Base-by-base conservation (phyloP, 92 coral and sea anemone species). In the Zoanthus sansibaricus region DNA sequence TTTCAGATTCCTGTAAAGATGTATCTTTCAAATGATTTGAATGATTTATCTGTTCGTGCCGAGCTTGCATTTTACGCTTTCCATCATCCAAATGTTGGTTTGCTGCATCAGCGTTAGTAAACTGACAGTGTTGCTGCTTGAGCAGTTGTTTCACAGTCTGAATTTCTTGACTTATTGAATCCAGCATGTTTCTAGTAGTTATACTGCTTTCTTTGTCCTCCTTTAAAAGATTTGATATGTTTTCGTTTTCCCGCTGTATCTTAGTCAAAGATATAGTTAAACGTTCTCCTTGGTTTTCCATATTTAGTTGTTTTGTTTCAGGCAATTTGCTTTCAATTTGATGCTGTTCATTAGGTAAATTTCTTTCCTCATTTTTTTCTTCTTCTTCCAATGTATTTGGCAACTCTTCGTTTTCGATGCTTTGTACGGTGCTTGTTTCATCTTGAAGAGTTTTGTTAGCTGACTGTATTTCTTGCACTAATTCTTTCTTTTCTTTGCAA, bases 151-250 rank as follows among this genome's bases (percentile, higher is more conserved):
- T 80, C 20, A 80, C 73, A 45, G 30, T 47, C 47, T 80, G 56
- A 64, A 80, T 7, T 48, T 80, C 85, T 13, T 80, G 75, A 66
- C 47, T 37, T 30, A 80, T 62, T 21, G 62, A 46, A 62, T 66
- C 58, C 14, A 79, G 44, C 72, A 55, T 79, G 45, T 42, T 20
- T 45, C 58, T 33, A 8, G 71, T 79, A 5, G 15, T 30, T 42
- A 79, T 18, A 62, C 17, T 58, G 18, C 10, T 42, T 59, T 59
- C 84, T 79, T 79, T 66, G 44, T 66, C 71, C 51, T 42, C 44
- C 17, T 61, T 45, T 20, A 79, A 20, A 79, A 59, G 52, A 3
- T 21, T 37, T 12, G 47, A 10, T 16, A 67, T 48, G 44, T 62
- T 48, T 45, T 67, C 18, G 17, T 67, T 13, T 5, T 15, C 59